Conservation (phyloP, 2,888 invertebrate genomes). For the Phlogophora meticulosa region DNA sequence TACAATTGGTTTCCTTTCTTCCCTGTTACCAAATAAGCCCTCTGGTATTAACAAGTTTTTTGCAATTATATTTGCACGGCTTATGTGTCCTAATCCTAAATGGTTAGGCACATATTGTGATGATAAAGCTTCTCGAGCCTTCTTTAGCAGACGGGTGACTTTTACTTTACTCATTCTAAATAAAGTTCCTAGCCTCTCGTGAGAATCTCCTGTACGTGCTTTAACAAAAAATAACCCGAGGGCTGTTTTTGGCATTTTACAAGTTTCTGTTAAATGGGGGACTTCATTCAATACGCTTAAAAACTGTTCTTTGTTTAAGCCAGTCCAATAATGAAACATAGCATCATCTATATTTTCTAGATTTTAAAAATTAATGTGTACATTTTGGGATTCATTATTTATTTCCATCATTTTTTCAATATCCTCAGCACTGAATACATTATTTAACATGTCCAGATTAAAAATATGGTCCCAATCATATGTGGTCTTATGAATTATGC, state of each 20-base stretch:
- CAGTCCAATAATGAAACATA: background rate
- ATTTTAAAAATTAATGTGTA: background rate
- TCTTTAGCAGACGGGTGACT: background rate
- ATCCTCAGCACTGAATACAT: background rate
- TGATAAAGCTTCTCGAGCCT: background rate
- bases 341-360: background rate
- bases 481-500: background rate
- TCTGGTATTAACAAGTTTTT: background rate
- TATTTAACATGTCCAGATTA: background rate
- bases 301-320: background rate
- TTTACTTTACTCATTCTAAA: background rate
- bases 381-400: background rate
- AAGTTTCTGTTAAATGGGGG: background rate
- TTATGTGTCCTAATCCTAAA: background rate
- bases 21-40: background rate
- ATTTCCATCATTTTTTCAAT: background rate
- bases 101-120: background rate
- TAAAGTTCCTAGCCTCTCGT: background rate
- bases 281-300: background rate
- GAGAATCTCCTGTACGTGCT: constrained; percentile 1
- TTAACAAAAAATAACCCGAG: background rate
- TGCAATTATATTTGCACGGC: background rate
- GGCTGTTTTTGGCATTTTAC: background rate
- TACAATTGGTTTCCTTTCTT: background rate
- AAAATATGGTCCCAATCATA: background rate